phyloP scores from a whole-genome alignment of 2,797 vertebrate genomes.

The Steatocranus sp. region DNA sequence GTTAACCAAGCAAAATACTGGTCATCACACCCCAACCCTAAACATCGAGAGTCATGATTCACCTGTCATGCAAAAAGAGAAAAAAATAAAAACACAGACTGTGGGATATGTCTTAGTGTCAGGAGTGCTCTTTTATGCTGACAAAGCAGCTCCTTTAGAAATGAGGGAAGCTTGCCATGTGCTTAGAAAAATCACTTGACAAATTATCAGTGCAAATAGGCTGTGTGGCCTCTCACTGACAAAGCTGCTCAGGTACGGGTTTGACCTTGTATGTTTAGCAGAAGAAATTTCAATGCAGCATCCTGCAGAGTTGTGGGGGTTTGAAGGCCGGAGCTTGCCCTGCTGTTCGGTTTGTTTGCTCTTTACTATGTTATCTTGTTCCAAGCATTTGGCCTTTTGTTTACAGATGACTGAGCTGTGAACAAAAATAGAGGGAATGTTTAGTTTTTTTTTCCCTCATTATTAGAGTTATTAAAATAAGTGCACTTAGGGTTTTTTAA shows the following conservation, averaged over 20 bases:
- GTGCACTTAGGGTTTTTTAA: background rate
- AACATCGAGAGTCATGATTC: background rate
- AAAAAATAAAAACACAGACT: fast-evolving
- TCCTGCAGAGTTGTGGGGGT: background rate
- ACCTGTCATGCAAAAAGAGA: background rate
- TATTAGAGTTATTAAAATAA: conserved; percentile 37
- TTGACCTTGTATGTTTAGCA: background rate
- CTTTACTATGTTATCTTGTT: conserved; percentile 3
- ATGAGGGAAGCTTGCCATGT: background rate
- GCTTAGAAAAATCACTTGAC: background rate
- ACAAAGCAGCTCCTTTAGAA: background rate
- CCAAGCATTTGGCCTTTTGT: conserved; percentile 2
- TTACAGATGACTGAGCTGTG: conserved; percentile 23
- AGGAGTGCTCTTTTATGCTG: background rate
- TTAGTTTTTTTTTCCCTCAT: background rate
- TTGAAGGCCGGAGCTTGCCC: background rate
- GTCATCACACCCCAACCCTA: background rate
- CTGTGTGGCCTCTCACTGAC: background rate
- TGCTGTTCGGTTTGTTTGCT: background rate
- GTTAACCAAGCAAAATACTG: background rate
- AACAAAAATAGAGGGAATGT: conserved; percentile 1
- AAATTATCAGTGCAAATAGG: conserved; percentile 42
- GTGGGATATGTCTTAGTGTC: fast-evolving
- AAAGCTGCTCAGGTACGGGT: background rate
- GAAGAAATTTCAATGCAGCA: background rate